Evolutionary conservation across 2,113 vertebrate genomes (phyloP).

Genomic region (Oryzias curvinotus): DNA sequence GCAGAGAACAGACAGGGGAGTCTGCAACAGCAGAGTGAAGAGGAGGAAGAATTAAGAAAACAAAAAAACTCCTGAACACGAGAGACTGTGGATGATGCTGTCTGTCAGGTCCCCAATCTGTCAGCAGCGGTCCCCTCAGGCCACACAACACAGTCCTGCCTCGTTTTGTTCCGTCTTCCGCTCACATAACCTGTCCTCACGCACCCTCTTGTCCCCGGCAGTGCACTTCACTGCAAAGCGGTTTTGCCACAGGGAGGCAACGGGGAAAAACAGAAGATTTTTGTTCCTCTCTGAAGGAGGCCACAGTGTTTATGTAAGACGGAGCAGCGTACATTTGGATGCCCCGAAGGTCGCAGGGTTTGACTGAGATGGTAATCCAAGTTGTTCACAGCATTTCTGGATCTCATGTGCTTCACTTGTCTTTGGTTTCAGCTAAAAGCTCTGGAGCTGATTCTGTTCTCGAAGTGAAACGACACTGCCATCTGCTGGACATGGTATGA

Average conservation of each 20-base stretch:
- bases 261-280: slow-evolving; percentile 10
- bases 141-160: slow-evolving; percentile 24
- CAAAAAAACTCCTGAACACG: slow-evolving; percentile 3
- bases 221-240: slow-evolving; percentile 43
- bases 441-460: background rate
- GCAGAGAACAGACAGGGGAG: slow-evolving; percentile 6
- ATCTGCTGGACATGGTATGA: slow-evolving; percentile 54
- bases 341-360: no score
- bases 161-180: slow-evolving; percentile 44
- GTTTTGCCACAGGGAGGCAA: slow-evolving; percentile 34
- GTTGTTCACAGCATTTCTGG: background rate
- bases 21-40: slow-evolving; percentile 1
- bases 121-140: slow-evolving; percentile 50
- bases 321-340: no score
- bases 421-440: slow-evolving; percentile 10
- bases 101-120: slow-evolving; percentile 59
- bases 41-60: slow-evolving; percentile 32
- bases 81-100: slow-evolving; percentile 45
- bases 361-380: slow-evolving; percentile 13
- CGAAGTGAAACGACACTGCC: slow-evolving; percentile 50
- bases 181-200: slow-evolving; percentile 57
- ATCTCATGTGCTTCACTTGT: background rate
- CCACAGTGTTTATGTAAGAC: no score
- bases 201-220: slow-evolving; percentile 55
- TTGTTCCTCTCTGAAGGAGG: slow-evolving; percentile 10